Base-by-base conservation (phyloP, 1,140 invertebrate species). In the Stegodyphus dumicola region DNA sequence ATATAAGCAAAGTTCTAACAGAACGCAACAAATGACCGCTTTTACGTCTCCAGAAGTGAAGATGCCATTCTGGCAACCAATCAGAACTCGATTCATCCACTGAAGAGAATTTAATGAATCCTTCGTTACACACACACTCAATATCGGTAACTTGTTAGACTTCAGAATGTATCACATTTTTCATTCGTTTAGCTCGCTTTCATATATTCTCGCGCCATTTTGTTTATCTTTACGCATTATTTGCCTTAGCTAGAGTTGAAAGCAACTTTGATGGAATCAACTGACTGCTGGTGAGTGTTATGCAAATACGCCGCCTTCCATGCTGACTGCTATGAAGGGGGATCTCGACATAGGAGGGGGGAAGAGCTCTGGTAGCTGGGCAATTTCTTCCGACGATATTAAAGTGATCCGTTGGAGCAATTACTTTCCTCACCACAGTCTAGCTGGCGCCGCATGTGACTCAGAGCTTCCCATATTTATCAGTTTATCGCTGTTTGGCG, bases 211-310 rank as follows among this genome's bases (percentile, higher is more conserved):
- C 33, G 10, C 54, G 67, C 69, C 78, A 73, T 81, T 81, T 81
- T 81, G 78, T 81, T 81, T 81, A 51, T 81, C 78, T 81, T 81
- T 10, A 56, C 54, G 78, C 78, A 81, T 81, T 81, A 81, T 81
- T 81, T 81, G 78, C 70, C 66, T 51, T 71, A 51, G 70, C 48
- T 65, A 75, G 56, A 33, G 48, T 65, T 10, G 53, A 64, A 75
- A 77, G 75, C 56, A 49, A 65, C 52, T 77, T 65, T 51, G 56
- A 77, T 51, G 75, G 60, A 65, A 77, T 77, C 18, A 18, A 18
- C 13, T 60, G 56, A 64, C 60, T 77, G 11, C 18, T 65, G 13
- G 65, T 17, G 53, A 69, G 51, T 64, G 69, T 73, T 81, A 81
- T 81, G 78, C 78, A 81, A 81, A 81, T 81, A 81, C 33, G 10